Evolutionary conservation across 2,888 invertebrate species (phyloP), one percentile per base, ranked within the genome.

Genomic region (Philopedon plagiatum): DNA sequence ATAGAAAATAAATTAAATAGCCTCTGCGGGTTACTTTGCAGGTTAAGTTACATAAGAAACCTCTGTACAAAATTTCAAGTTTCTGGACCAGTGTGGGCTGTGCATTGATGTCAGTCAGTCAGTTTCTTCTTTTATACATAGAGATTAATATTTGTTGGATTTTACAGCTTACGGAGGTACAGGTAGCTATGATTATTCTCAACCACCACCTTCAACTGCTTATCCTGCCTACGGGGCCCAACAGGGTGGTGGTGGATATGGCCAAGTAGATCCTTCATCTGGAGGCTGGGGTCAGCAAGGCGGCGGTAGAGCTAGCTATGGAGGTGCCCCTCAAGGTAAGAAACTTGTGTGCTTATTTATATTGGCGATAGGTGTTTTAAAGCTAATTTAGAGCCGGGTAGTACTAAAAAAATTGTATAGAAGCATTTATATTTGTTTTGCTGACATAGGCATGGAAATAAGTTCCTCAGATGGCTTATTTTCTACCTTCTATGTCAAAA

Each of bases 361-460:
- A n/a, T n/a, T n/a, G n/a, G n/a, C n/a, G n/a, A n/a, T n/a, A n/a
- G n/a, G n/a, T n/a, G n/a, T n/a, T n/a, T n/a, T n/a, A n/a, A n/a
- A n/a, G n/a, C n/a, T n/a, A n/a, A n/a, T n/a, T n/a, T n/a, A n/a
- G n/a, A n/a, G n/a, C n/a, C n/a, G n/a, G n/a, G n/a, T n/a, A n/a
- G n/a, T n/a, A n/a, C n/a, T n/a, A n/a, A n/a, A n/a, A n/a, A n/a
- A n/a, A n/a, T n/a, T n/a, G n/a, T n/a, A n/a, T n/a, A n/a, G n/a
- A n/a, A n/a, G n/a, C n/a, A n/a, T n/a, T n/a, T n/a, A n/a, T n/a
- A n/a, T n/a, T n/a, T n/a, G n/a, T n/a, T n/a, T n/a, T n/a, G n/a
- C n/a, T 77, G 85, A 84, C 82, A 80, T 81, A 83, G 84, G 84
- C 84, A 85, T 85, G 82, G 82, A 80, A 77, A 75, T 78, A 78